Conservation (phyloP, 2,888 invertebrate species). For the Helicoverpa assulta region DNA sequence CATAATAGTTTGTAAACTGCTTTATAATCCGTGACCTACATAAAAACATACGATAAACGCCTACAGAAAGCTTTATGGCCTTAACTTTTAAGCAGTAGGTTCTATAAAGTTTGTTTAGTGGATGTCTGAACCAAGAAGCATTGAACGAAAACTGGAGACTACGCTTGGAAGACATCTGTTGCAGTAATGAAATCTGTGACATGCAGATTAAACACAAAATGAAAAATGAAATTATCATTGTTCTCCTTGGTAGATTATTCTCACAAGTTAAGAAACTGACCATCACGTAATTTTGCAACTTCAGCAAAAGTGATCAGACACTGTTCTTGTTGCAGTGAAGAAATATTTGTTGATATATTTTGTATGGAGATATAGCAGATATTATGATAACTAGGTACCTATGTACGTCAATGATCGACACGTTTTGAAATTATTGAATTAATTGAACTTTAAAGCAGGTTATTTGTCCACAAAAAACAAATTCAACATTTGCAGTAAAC, state of each 20-base stretch:
- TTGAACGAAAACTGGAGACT: too few relatives aligned
- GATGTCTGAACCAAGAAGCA: too few relatives aligned
- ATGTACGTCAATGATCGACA: background rate
- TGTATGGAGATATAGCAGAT: slow-evolving; percentile 17
- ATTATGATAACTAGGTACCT: background rate
- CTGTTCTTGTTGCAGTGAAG: too few relatives aligned
- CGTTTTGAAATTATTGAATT: background rate
- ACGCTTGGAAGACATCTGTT: too few relatives aligned
- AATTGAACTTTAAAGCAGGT: slow-evolving; percentile 2
- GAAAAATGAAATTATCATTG: too few relatives aligned
- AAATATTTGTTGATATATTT: too few relatives aligned
- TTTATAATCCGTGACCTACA: slow-evolving; percentile 68
- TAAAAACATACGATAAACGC: slow-evolving; percentile 61
- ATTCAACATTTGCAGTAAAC: slow-evolving; percentile 4
- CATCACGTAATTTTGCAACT: slow-evolving; percentile 15
- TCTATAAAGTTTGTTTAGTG: slow-evolving; percentile 26
- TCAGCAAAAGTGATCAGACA: too few relatives aligned
- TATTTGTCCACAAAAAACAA: background rate
- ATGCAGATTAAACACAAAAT: too few relatives aligned
- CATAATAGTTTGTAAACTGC: slow-evolving; percentile 52
- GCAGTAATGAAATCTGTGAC: too few relatives aligned
- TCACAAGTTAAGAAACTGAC: slow-evolving; percentile 13
- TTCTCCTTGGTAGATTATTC: too few relatives aligned
- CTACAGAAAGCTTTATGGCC: slow-evolving; percentile 62
- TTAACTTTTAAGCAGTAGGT: slow-evolving; percentile 63